Evolutionary conservation across 2,797 vertebrate genomes (phyloP), one percentile per base, ranked within the genome.

Genomic region (Syndactyla subalaris): DNA sequence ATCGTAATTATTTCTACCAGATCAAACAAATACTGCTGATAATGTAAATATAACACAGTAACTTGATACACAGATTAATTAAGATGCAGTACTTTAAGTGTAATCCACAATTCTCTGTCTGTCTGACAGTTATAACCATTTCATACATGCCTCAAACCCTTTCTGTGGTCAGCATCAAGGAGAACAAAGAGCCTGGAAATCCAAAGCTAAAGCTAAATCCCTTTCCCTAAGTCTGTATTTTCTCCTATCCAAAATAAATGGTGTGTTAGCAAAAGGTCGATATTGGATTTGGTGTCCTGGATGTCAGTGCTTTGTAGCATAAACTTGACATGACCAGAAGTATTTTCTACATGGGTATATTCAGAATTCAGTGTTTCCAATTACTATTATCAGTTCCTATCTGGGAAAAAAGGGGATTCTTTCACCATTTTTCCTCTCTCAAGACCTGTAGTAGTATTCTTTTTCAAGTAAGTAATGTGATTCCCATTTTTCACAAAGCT

Each of bases 1-100:
- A 73, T 1, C 61, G 38, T 24, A 38, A 85, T 85, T 77, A 57
- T 58, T 96, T 93, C 70, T 90, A 89, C 51, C 77, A 89, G 70
- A 92, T 73, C 67, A 92, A 97, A 62, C 30, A 90, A 89, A 52
- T 19, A 77, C 70, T 70, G 17, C 24, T 87, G 73, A 46, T 91
- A 81, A 88, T 62, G 70, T 92, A 91, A 95, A 79, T 15, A 66
- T 16, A 87, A 65, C 49, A 66, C 15, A 73, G 85, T 73, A 87
- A 88, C 14, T 17, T 29, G 43, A 94, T 77, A 74, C 6, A 73
- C n/a, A 75, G 72, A 63, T 86, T 68, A 84, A 55, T 91, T 67
- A 67, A 51, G 14, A 77, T 51, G 18, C 38, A 94, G 59, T 34
- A 72, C 24, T 80, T 39, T 34, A 72, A 75, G n/a, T 24, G 21